A percentile compares a stretch with the other conserved stretches of the same genome.
Evolutionary conservation across 1,140 invertebrate species (phyloP).

Genomic region (Sitobion miscanthi): DNA sequence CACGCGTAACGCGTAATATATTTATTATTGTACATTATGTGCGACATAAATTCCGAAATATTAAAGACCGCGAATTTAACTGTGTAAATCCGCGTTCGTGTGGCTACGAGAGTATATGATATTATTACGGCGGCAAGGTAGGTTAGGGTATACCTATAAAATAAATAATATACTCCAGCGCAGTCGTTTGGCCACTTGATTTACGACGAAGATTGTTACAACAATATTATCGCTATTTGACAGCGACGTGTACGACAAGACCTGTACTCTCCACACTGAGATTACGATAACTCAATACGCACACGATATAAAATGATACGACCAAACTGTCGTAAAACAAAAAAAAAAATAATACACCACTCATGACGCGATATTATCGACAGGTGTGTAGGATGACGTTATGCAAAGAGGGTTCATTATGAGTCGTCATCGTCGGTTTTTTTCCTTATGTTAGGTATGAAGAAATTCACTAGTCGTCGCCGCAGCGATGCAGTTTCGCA

Average conservation of each 20-base stretch:
- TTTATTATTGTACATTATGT: background rate
- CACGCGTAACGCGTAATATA: background rate
- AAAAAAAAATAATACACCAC: background rate
- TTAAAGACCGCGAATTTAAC: background rate
- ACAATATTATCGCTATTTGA: background rate
- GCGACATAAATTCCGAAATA: conserved; percentile 15
- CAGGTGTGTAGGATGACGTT: too few relatives aligned
- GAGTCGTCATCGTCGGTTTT: too few relatives aligned
- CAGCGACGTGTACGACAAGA: background rate
- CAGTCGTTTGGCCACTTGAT: background rate
- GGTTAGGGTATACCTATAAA: background rate
- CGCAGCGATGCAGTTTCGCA: too few relatives aligned
- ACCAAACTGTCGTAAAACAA: background rate
- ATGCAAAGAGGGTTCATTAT: too few relatives aligned
- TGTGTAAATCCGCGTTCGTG: background rate
- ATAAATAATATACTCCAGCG: background rate
- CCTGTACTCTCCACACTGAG: too few relatives aligned
- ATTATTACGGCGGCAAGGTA: too few relatives aligned
- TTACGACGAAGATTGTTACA: background rate
- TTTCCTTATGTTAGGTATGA: too few relatives aligned
- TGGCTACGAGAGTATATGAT: background rate
- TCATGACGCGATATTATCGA: too few relatives aligned
- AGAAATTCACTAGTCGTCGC: too few relatives aligned
- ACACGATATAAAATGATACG: background rate
- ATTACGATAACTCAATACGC: too few relatives aligned